Evolutionary conservation across 1,140 invertebrate genomes (phyloP), one percentile per base, ranked within the genome.

Genomic region (Pseudomyrmex concolor): DNA sequence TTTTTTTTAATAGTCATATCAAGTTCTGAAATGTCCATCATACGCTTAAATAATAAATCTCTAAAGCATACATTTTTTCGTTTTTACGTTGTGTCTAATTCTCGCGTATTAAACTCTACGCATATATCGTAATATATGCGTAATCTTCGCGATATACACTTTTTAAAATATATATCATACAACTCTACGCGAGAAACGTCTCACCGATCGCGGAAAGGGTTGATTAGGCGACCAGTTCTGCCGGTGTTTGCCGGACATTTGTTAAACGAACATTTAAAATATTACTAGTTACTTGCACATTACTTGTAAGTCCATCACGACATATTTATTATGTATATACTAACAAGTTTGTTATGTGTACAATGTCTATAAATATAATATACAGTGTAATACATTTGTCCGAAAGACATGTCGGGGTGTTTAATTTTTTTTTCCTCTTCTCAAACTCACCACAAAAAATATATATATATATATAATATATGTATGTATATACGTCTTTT

Each of bases 351-450:
- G 72, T 87, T 72, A 87, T 84, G 78, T 89, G n/a, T 86, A 86
- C 80, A 84, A 88, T 76, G 66, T 77, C 71, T 48, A 17, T 78
- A 48, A 70, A 71, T 86, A 91, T 91, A 87, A 91, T 83, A 92
- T 83, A 89, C 62, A 84, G 85, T 77, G 71, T 86, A 86, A 77
- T 90, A 86, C 89, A 90, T 22, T 88, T 89, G 86, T 91, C 89
- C 89, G 89, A 93, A 93, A 93, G 89, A 93, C 92, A 86, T 92
- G 92, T 91, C 90, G 90, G 92, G 91, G 90, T 87, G 62, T 77
- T 17, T 92, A 66, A 86, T 89, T 89, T 86, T 90, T 91, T 19
- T 12, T 60, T 60, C 7, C 17, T 19, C 17, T 73, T 62, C 90
- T 91, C 73, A 34, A 34, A 34, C 7, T 34, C 34, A 34, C 34